Conservation (phyloP, 2,888 invertebrate species). For the Drymonia ruficornis region DNA sequence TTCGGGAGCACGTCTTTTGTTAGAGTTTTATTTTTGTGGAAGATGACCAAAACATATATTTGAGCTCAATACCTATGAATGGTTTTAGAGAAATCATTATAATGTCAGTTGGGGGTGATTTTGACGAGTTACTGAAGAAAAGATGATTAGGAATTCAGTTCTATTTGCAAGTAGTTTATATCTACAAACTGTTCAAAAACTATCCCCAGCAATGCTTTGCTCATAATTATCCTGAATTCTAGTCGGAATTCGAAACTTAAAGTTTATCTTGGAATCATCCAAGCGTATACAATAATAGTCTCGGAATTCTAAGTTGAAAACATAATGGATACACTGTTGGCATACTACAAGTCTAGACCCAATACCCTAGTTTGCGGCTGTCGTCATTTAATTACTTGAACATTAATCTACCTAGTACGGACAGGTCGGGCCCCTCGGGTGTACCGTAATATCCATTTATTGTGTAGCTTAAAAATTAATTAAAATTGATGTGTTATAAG, state of each 20-base stretch:
- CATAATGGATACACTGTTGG: too few relatives aligned
- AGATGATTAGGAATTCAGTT: too few relatives aligned
- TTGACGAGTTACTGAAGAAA: too few relatives aligned
- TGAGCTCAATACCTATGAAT: neutral
- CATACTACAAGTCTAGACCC: neutral
- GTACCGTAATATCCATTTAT: constrained; percentile 21
- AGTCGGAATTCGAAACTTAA: too few relatives aligned
- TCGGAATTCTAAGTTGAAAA: too few relatives aligned
- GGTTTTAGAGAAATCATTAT: neutral
- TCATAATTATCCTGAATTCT: too few relatives aligned
- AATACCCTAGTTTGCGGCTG: constrained; percentile 20
- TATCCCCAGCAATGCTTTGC: too few relatives aligned
- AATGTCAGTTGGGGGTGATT: neutral
- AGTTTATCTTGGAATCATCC: too few relatives aligned
- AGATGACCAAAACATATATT: neutral
- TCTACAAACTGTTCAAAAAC: too few relatives aligned
- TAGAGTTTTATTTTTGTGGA: neutral
- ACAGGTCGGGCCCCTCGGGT: constrained; percentile 10
- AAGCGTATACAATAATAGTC: too few relatives aligned
- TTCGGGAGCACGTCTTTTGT: neutral
- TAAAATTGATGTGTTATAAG: constrained; percentile 13
- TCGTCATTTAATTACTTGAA: constrained; percentile 28
- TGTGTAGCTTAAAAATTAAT: constrained; percentile 20
- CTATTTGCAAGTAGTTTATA: too few relatives aligned
- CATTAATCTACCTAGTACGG: constrained; percentile 26